Percentiles rank a stretch among this genome's conserved stretches.
Evolutionary conservation across 2,888 invertebrate species (phyloP).

Genomic region (Monochamus alternatus): DNA sequence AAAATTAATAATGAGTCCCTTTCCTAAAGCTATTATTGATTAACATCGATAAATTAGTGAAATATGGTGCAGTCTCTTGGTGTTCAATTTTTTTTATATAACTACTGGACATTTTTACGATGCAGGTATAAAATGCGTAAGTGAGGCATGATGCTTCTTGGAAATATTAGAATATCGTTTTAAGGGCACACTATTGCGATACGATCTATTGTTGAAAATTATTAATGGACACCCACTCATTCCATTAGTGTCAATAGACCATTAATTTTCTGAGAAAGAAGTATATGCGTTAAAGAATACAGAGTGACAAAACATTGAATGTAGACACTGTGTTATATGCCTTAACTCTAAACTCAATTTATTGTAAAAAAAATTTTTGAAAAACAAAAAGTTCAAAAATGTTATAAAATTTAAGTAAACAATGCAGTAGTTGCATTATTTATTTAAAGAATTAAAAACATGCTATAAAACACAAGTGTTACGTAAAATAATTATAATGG

Average conservation of each 20-base stretch:
- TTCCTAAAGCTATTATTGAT: neutral
- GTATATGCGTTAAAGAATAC: no score
- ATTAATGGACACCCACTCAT: constrained; percentile 5
- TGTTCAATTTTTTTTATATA: neutral
- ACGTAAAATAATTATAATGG: no score
- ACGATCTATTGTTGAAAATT: neutral
- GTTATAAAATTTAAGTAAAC: no score
- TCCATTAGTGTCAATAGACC: neutral
- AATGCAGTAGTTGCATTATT: no score
- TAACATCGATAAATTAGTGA: neutral
- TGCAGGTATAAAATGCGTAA: neutral
- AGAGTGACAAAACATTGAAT: no score
- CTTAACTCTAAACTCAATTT: no score
- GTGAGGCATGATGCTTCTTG: neutral
- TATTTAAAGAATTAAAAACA: no score
- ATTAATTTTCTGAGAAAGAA: no score
- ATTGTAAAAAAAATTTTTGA: no score
- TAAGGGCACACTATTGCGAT: neutral
- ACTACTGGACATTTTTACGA: neutral
- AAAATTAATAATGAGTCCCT: constrained; percentile 32
- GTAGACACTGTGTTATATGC: no score
- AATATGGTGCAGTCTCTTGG: neutral
- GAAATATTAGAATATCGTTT: neutral
- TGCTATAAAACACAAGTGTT: no score
- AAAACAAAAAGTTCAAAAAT: no score